These are phyloP conservation scores for Hypomecis atomaria DNA, from an alignment of 2,888 invertebrate genomes.

Conservation along the genomic window DNA sequence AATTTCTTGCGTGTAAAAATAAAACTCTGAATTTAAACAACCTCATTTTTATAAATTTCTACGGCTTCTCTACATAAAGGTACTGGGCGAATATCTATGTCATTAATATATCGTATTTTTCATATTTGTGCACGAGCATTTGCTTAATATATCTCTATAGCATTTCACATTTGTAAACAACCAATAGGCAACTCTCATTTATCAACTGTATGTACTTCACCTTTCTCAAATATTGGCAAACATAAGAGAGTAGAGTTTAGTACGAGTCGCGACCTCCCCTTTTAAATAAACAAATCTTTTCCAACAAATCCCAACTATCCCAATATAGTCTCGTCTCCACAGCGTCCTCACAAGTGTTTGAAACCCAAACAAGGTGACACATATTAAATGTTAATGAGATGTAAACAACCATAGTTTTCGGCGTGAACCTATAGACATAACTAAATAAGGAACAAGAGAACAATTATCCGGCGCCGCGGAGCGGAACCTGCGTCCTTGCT, in stretches of 20 bases:
- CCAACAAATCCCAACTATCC: neutral
- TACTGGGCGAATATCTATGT: no score
- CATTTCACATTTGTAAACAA: no score
- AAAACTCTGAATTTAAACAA: neutral
- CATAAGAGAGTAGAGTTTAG: no score
- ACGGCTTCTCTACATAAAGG: no score
- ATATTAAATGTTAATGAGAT: slow-evolving; percentile 20
- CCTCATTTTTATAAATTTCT: no score
- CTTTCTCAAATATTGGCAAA: no score
- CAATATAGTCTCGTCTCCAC: neutral
- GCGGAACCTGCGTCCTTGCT: slow-evolving; percentile 44
- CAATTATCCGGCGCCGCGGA: slow-evolving; percentile 41
- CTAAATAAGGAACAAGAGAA: slow-evolving; percentile 38
- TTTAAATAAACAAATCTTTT: neutral
- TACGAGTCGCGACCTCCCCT: no score
- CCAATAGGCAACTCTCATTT: no score
- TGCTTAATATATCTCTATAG: no score
- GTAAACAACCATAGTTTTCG: slow-evolving; percentile 21
- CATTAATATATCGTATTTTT: no score
- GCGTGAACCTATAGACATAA: slow-evolving; percentile 7
- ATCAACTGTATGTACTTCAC: no score
- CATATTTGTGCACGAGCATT: no score
- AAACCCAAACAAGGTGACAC: neutral
- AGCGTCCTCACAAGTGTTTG: neutral
- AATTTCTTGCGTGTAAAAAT: neutral